These are phyloP conservation scores for Holcopasites calliopsidis DNA, from an alignment of 1,140 invertebrate genomes.

Conservation along the genomic window DNA sequence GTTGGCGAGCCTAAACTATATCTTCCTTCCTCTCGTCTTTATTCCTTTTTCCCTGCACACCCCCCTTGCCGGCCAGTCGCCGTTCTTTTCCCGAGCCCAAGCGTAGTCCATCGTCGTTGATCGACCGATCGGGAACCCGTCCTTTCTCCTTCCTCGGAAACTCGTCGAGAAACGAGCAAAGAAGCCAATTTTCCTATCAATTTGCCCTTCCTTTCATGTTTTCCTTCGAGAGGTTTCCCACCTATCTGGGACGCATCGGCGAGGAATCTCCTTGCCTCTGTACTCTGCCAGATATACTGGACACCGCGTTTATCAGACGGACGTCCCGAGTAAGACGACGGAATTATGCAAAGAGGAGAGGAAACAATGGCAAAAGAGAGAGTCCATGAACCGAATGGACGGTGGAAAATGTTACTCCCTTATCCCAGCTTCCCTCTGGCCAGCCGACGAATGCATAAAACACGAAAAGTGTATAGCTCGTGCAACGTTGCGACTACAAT, in stretches of 20 bases:
- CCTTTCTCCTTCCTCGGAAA: no score
- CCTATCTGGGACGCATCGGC: conserved; percentile 1
- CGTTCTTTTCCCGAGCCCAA: background rate
- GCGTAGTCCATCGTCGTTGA: conserved; percentile 1
- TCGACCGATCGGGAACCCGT: conserved; percentile 1
- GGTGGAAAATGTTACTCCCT: conserved; percentile 4
- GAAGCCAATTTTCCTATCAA: conserved; percentile 48
- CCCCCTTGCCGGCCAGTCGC: no score
- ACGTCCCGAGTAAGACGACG: background rate
- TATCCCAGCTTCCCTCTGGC: conserved; percentile 24
- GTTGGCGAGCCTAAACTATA: conserved; percentile 50
- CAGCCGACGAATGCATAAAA: conserved; percentile 38
- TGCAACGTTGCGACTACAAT: conserved; percentile 54
- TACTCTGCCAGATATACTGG: conserved; percentile 30
- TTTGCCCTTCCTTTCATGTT: conserved; percentile 33
- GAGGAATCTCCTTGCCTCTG: background rate
- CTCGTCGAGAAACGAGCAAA: background rate
- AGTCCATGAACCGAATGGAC: conserved; percentile 15
- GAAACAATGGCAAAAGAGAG: conserved; percentile 14
- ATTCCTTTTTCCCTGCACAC: background rate
- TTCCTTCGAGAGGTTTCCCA: background rate
- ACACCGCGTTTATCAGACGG: conserved; percentile 26
- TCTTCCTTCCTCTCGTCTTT: background rate
- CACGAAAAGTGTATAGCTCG: conserved; percentile 50
- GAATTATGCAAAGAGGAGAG: background rate